Conservation (phyloP, 2,113 vertebrate species). For the Peromyscus polionotus region DNA sequence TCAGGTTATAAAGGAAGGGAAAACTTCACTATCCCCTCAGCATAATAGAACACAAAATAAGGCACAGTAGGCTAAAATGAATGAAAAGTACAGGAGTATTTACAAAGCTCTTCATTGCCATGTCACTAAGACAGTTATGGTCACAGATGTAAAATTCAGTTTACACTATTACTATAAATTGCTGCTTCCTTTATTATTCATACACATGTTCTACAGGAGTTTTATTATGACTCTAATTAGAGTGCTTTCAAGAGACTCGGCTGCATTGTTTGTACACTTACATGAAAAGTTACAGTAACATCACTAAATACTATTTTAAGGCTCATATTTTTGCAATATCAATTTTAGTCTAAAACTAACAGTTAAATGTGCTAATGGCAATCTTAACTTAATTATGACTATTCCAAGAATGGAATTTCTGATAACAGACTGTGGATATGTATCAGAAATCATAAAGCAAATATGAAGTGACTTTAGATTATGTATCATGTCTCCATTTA, state of each 20-base stretch:
- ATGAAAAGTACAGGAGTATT: neutral
- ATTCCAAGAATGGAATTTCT: slow-evolving; percentile 6
- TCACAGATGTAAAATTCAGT: neutral
- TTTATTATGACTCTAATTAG: neutral
- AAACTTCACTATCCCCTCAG: neutral
- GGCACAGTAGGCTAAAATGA: neutral
- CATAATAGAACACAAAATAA: neutral
- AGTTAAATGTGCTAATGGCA: neutral
- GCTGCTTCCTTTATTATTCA: neutral
- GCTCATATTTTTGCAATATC: neutral
- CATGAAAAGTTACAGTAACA: neutral
- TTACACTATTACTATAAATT: neutral
- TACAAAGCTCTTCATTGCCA: neutral
- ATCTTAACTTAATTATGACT: neutral
- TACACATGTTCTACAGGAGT: neutral
- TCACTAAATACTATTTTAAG: neutral
- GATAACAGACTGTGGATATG: neutral
- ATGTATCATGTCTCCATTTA: neutral
- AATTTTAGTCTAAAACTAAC: neutral
- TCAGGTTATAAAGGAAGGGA: neutral
- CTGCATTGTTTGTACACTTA: neutral
- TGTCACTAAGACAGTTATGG: neutral
- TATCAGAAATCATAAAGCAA: neutral
- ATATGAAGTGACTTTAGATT: neutral
- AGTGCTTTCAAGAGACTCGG: neutral